Base-by-base conservation (phyloP, 2,888 invertebrate species). In the Anthophora plumipes region DNA sequence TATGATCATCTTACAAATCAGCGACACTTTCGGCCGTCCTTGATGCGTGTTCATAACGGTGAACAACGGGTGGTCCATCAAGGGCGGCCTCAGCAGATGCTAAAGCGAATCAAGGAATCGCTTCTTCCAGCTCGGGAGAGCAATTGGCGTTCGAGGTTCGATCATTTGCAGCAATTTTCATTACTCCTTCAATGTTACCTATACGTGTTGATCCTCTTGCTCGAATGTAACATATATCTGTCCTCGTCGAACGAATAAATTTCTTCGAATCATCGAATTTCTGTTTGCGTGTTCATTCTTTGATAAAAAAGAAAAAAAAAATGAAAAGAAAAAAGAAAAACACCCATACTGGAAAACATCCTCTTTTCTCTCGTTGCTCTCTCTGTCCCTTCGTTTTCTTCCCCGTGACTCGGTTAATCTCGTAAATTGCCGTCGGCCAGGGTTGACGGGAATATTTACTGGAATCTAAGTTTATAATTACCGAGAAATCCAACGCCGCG, bases 401-500 rank as follows among this genome's bases (percentile, higher is more conserved):
- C 72, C 73, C 20, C 48, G 60, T 60, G 54, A 52, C 74, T 60
- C 79, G 54, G 77, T 80, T 83, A 84, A 89, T 91, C 90, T 90
- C 91, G 89, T 90, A 91, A 92, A 92, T 91, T 89, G 90, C 88
- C 88, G 85, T 84, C 80, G 81, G 76, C 75, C 79, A 78, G 83
- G 83, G 85, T 86, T 85, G 89, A 87, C 88, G 85, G 82, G 87
- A 89, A 90, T 91, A 92, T 91, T 92, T 90, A 90, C 89, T 90
- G 88, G 88, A 90, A 90, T 90, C 91, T 90, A 89, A 92, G 92
- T 92, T 92, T 92, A 92, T 91, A 92, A 91, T 92, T 92, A 91
- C 90, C 89, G 77, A 88, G 90, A 89, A 90, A 88, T 89, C 82
- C 85, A 88, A 85, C 79, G 85, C 85, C 86, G 83, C 82, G 86